phyloP scores from a whole-genome alignment of 2,113 vertebrate genomes.

The Poecilia latipinna region DNA sequence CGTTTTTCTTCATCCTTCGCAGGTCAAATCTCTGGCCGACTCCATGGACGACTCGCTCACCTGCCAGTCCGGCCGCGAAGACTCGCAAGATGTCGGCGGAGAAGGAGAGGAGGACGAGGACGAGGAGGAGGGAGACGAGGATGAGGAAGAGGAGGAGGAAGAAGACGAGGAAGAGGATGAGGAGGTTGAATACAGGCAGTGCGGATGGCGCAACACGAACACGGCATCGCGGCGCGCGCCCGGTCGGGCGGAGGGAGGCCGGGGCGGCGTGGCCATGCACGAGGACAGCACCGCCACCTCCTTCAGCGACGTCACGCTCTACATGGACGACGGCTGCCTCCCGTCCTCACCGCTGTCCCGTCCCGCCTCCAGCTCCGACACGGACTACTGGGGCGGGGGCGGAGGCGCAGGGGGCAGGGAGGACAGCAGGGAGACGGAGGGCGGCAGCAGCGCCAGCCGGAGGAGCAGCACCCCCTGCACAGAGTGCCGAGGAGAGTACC shows the following conservation, averaged over 20 bases:
- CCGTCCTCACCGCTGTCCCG: conserved; percentile 78
- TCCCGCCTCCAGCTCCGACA: conserved; percentile 85
- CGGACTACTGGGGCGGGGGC: conserved; percentile 79
- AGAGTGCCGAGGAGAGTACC: conserved; percentile 87
- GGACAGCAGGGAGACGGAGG: conserved; percentile 76
- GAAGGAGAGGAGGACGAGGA: conserved; percentile 76
- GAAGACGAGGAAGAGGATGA: conserved; percentile 66
- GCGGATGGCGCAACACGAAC: conserved; percentile 72
- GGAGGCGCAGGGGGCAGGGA: conserved; percentile 43
- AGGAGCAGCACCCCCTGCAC: conserved; percentile 87
- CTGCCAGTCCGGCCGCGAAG: conserved; percentile 82
- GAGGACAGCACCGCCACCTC: conserved; percentile 90
- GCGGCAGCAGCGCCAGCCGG: conserved; percentile 79
- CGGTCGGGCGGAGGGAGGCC: conserved; percentile 47
- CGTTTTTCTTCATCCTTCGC: neutral
- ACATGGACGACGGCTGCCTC: conserved; percentile 83
- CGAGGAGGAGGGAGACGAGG: conserved; percentile 70
- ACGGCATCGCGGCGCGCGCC: conserved; percentile 59
- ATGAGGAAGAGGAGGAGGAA: conserved; percentile 64
- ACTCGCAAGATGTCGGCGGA: conserved; percentile 79
- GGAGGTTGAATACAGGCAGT: conserved; percentile 73
- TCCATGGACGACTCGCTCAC: conserved; percentile 92
- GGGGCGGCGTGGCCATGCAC: conserved; percentile 78
- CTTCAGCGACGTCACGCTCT: conserved; percentile 91
- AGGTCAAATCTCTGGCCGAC: conserved; percentile 91